These are phyloP conservation scores for Lucinisca nassula DNA, from an alignment of 2,888 invertebrate species.

Conservation along the genomic window DNA sequence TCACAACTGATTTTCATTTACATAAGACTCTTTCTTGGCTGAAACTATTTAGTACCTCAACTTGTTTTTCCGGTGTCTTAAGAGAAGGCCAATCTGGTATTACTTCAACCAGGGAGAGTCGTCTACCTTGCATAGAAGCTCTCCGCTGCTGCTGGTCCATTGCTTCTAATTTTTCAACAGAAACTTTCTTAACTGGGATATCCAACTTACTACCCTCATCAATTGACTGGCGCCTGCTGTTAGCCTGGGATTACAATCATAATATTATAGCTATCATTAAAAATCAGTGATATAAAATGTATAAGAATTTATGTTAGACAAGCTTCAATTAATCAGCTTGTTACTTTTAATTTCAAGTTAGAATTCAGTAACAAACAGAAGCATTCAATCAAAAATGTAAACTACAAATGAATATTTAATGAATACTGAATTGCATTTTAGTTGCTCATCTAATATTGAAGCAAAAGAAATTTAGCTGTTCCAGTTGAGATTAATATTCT, in stretches of 20 bases:
- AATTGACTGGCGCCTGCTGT: slow-evolving; percentile 78
- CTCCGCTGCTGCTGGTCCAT: slow-evolving; percentile 80
- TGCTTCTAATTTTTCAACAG: slow-evolving; percentile 82
- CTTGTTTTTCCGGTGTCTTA: slow-evolving; percentile 79
- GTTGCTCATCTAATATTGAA: not conserved
- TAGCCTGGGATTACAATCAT: slow-evolving; percentile 4
- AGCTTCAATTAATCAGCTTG: not conserved
- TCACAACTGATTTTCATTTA: too few relatives aligned
- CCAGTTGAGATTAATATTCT: too few relatives aligned
- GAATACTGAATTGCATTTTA: not conserved
- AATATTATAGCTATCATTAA: not conserved
- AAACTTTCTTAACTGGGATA: slow-evolving; percentile 78
- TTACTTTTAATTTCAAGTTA: not conserved
- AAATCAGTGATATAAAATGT: too few relatives aligned
- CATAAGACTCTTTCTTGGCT: not conserved
- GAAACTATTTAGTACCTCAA: slow-evolving; percentile 81
- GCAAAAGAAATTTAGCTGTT: too few relatives aligned
- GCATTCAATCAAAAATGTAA: not conserved
- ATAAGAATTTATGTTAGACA: too few relatives aligned
- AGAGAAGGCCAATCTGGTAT: slow-evolving; percentile 98
- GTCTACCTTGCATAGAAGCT: slow-evolving; percentile 81
- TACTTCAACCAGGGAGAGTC: slow-evolving; percentile 91
- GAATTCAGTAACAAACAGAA: not conserved
- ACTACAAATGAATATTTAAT: not conserved
- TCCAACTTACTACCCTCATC: slow-evolving; percentile 76